These are phyloP conservation scores for Zosterops borbonicus DNA, from an alignment of 2,113 vertebrate species.

Conservation along the genomic window DNA sequence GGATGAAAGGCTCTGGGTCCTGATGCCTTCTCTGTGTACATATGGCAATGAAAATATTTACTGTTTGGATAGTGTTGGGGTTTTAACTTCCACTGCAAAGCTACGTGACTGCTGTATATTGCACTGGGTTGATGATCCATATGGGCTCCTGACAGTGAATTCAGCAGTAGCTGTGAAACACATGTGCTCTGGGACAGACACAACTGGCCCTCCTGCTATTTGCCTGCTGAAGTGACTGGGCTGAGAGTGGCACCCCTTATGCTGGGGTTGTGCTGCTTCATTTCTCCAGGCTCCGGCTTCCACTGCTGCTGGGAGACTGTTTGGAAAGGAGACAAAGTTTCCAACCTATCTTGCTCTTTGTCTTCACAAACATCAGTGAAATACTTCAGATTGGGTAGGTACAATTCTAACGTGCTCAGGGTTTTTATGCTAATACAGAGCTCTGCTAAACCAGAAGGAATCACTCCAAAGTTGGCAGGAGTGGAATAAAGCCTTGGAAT, in stretches of 20 bases:
- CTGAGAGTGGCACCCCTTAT: not conserved
- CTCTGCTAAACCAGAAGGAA: not conserved
- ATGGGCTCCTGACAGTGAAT: not conserved
- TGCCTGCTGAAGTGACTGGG: not conserved
- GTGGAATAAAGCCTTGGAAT: not conserved
- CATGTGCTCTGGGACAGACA: not conserved
- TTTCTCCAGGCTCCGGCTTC: not conserved
- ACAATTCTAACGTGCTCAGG: not conserved
- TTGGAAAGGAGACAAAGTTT: not conserved
- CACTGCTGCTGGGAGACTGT: not conserved
- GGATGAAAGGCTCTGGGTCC: not conserved
- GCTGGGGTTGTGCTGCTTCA: not conserved
- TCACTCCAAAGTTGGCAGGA: not conserved
- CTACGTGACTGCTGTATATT: not conserved
- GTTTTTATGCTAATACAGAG: not conserved
- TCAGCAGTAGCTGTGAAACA: not conserved
- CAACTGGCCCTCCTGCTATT: not conserved
- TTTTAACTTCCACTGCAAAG: not conserved
- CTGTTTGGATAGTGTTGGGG: not conserved
- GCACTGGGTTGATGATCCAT: not conserved
- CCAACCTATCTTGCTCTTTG: not conserved
- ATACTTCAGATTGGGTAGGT: not conserved
- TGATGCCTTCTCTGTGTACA: not conserved
- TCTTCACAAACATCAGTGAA: not conserved
- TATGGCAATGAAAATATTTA: not conserved